Conservation (phyloP, 1,140 invertebrate species). For the Thereuonema tuberculata region DNA sequence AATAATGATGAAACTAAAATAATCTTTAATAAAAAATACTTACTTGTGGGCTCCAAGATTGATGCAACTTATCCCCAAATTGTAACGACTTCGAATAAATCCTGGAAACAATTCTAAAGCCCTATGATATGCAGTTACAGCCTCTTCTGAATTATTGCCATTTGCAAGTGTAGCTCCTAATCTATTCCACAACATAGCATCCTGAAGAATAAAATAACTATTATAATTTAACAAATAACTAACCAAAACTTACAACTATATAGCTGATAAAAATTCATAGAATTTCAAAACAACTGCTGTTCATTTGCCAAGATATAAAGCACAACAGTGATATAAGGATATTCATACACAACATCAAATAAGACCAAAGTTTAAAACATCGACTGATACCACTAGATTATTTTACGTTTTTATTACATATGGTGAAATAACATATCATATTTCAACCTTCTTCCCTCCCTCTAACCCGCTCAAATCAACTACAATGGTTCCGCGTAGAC, state of each 20-base stretch:
- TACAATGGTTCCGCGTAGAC: too few species aligned
- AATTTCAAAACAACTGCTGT: slow-evolving; percentile 19
- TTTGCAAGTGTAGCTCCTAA: slow-evolving; percentile 94
- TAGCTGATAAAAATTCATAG: neutral
- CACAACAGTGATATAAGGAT: too few species aligned
- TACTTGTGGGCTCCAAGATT: slow-evolving; percentile 86
- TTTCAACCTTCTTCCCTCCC: too few species aligned
- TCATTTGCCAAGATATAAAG: too few species aligned
- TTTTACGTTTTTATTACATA: too few species aligned
- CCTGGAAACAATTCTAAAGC: slow-evolving; percentile 85
- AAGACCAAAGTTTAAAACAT: too few species aligned
- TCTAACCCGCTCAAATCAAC: too few species aligned
- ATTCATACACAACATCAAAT: slow-evolving; percentile 8
- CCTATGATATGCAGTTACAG: slow-evolving; percentile 85
- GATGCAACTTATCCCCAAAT: slow-evolving; percentile 94
- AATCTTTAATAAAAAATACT: slow-evolving; percentile 16
- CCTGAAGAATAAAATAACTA: slow-evolving; percentile 35
- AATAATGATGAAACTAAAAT: neutral
- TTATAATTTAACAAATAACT: neutral
- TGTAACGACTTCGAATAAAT: slow-evolving; percentile 91
- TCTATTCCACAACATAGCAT: slow-evolving; percentile 93
- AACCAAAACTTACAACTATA: neutral
- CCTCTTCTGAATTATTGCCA: slow-evolving; percentile 83
- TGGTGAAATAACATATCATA: too few species aligned
- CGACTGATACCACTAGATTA: too few species aligned